Percentiles rank a stretch among this genome's conserved stretches.
These are phyloP conservation scores for Trematomus bernacchii DNA, from an alignment of 2,797 vertebrate species.

Conservation along the genomic window DNA sequence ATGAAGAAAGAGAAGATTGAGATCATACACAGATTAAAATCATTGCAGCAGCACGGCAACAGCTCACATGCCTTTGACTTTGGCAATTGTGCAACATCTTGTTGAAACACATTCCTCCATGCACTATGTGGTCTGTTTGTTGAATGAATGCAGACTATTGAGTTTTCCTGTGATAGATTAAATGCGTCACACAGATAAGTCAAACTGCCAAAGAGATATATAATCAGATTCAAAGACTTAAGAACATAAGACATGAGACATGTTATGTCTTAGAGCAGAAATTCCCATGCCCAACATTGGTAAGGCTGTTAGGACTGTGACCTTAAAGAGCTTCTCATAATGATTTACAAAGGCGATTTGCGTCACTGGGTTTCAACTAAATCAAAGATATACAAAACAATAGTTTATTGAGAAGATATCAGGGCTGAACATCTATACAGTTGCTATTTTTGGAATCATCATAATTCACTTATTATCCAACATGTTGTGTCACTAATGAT, in stretches of 20 bases:
- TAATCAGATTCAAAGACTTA: slow-evolving; percentile 32
- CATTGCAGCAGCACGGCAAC: background rate
- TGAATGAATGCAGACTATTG: slow-evolving; percentile 24
- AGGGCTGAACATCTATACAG: too few species aligned
- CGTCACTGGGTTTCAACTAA: slow-evolving; percentile 6
- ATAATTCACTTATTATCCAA: too few species aligned
- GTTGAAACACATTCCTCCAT: background rate
- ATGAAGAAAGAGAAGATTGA: background rate
- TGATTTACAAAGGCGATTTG: slow-evolving; percentile 10
- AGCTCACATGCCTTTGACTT: slow-evolving; percentile 27
- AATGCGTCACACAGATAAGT: slow-evolving; percentile 48
- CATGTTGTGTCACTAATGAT: too few species aligned
- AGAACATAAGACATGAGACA: slow-evolving; percentile 14
- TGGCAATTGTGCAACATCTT: slow-evolving; percentile 1
- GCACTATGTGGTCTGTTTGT: background rate
- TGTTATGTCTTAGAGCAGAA: slow-evolving; percentile 32
- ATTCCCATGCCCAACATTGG: slow-evolving; percentile 11
- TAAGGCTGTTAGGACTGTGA: slow-evolving; percentile 22
- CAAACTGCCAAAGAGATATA: slow-evolving; percentile 30
- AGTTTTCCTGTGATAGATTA: slow-evolving; percentile 29
- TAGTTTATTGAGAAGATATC: too few species aligned
- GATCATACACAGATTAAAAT: slow-evolving; percentile 16
- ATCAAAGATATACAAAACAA: background rate
- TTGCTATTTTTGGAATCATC: too few species aligned
- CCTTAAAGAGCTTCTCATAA: slow-evolving; percentile 18